Percentiles rank a stretch among this genome's conserved stretches.
Conservation (phyloP, 2,888 invertebrate genomes). For the Ormyrus nitidulus region DNA sequence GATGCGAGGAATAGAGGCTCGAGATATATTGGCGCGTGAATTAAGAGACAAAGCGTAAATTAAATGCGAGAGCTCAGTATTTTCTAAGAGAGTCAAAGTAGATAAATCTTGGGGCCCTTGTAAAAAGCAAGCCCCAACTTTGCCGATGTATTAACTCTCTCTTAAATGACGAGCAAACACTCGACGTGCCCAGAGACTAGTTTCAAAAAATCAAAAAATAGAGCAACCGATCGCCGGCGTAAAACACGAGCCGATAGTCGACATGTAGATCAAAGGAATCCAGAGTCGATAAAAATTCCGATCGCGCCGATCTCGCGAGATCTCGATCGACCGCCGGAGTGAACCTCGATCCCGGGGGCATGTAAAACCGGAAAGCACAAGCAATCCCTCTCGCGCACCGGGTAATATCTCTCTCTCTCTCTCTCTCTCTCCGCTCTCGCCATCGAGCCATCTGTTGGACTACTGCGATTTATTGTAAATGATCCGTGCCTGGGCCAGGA, state of each 20-base stretch:
- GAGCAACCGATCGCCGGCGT: no score
- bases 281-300: conserved; percentile 32
- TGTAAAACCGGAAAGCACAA: conserved; percentile 45
- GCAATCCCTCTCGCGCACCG: background rate
- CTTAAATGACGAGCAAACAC: no score
- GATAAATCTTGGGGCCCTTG: no score
- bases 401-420: conserved; percentile 26
- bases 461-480: conserved; percentile 51
- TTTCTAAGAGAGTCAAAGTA: no score
- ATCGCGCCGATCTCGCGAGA: conserved; percentile 18
- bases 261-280: conserved; percentile 8
- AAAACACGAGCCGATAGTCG: background rate
- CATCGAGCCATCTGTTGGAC: conserved; percentile 46
- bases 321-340: conserved; percentile 18
- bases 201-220: no score
- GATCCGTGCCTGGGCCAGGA: conserved; percentile 11
- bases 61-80: no score
- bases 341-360: conserved; percentile 35
- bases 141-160: no score
- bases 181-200: no score
- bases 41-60: no score
- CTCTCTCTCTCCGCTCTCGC: conserved; percentile 32
- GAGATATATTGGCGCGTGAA: no score
- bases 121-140: no score
- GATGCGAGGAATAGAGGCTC: background rate